Conservation (phyloP, 2,797 vertebrate genomes). For the Vultur gryphus region DNA sequence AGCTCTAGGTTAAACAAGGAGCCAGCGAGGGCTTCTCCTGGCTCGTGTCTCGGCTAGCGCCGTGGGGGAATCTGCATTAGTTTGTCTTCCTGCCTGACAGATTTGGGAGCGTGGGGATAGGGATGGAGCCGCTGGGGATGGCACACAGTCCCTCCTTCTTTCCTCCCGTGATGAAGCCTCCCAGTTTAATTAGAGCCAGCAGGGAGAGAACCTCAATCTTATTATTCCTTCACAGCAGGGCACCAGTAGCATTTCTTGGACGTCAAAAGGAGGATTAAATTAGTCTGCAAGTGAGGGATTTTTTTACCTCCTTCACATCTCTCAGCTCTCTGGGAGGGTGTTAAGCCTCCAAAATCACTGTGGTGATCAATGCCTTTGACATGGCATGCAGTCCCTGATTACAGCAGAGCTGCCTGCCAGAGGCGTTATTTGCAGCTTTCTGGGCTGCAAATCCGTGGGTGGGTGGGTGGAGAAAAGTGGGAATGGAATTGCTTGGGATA, state of each 20-base stretch:
- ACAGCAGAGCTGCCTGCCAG: neutral
- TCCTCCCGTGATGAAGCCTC: neutral
- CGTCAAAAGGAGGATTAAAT: constrained; percentile 41
- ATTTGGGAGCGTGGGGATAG: neutral
- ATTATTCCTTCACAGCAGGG: constrained; percentile 33
- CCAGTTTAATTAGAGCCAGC: constrained; percentile 24
- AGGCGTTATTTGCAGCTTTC: neutral
- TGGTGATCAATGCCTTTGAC: neutral
- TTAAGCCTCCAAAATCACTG: neutral
- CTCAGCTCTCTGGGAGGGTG: neutral
- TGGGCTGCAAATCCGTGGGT: neutral
- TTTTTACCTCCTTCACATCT: neutral
- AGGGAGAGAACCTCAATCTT: neutral
- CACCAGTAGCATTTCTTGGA: neutral
- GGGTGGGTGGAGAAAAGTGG: neutral
- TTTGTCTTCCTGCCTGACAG: neutral
- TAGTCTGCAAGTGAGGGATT: neutral
- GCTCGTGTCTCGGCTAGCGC: accelerated
- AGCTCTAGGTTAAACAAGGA: neutral
- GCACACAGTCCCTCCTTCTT: neutral
- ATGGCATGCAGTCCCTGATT: neutral
- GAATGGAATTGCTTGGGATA: neutral
- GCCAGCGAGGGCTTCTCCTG: neutral
- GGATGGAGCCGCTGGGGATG: neutral
- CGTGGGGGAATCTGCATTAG: accelerated